Base-by-base conservation (phyloP, 2,888 invertebrate genomes). In the Julus scanicus region DNA sequence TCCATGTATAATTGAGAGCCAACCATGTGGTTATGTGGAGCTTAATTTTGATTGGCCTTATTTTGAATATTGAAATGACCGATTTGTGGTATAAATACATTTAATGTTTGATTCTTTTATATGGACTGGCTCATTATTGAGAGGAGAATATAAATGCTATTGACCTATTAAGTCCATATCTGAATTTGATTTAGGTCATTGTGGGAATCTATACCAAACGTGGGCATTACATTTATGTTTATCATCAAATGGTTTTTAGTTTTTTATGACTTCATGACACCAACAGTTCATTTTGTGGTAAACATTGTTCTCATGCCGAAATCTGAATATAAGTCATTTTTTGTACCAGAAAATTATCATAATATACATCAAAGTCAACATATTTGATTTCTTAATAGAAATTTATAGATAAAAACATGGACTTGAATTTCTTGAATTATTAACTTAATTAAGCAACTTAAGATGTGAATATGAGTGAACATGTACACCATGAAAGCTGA, bases 181-280 rank as follows among this genome's bases (percentile, higher is more conserved):
- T n/a, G 63, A 63, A 63, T 63, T n/a, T 63, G n/a, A 63, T n/a
- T 17, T n/a, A 17, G n/a, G 63, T 63, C 63, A n/a, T n/a, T 63
- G 63, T 63, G 63, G n/a, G 63, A n/a, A 8, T 17, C n/a, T 63
- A 63, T n/a, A 63, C n/a, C 63, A n/a, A n/a, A 63, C 63, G 63
- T n/a, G 17, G 63, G 63, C 63, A 63, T 63, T 63, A 17, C n/a
- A 63, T 53, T 53, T 15, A 9, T 17, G 13, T n/a, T 63, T 63
- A 63, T 63, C 63, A 63, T 17, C 63, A 17, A n/a, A 63, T 13
- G 11, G 13, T 53, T 53, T 53, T 53, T 53, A 15, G 3, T 9
- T 48, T 48, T 13, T 53, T 13, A 13, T 53, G 53, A 15, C 53
- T 29, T 29, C 29, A 29, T 53, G 53, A 44, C 53, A 53, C 53